Evolutionary conservation across 30 jellyfish, hydroid and myxozoan genomes (phyloP).

Genomic region (Aurelia sp.): DNA sequence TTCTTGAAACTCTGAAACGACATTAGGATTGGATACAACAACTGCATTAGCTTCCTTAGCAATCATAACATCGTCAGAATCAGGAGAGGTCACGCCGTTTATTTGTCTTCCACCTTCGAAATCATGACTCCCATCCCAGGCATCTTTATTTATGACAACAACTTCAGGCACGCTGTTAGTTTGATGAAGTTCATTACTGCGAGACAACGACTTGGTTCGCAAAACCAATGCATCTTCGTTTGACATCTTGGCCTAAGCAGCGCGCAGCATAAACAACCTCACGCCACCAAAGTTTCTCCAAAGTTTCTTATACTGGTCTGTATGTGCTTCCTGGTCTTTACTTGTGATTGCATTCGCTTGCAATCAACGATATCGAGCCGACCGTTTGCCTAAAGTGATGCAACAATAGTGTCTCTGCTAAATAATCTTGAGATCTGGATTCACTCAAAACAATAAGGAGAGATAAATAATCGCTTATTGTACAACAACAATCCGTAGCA

Average conservation of each 20-base stretch:
- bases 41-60: conserved; percentile 16
- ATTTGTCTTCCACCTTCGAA: background rate
- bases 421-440: too few relatives aligned
- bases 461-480: too few relatives aligned
- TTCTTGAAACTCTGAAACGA: conserved; percentile 61
- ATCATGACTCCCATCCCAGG: background rate
- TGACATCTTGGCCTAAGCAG: conserved; percentile 6
- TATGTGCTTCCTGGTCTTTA: too few relatives aligned
- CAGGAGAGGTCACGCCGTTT: conserved; percentile 23
- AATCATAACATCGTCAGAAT: conserved; percentile 26
- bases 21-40: conserved; percentile 59
- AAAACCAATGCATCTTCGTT: conserved; percentile 37
- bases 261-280: too few relatives aligned
- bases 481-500: too few relatives aligned
- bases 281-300: too few relatives aligned
- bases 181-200: background rate
- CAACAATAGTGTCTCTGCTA: too few relatives aligned
- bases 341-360: too few relatives aligned
- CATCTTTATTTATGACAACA: conserved; percentile 1
- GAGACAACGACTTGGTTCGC: conserved; percentile 46
- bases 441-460: too few relatives aligned
- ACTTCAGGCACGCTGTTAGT: conserved; percentile 41
- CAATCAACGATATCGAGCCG: too few relatives aligned
- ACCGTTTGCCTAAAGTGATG: too few relatives aligned
- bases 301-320: too few relatives aligned